These are phyloP conservation scores for Takifugu bimaculatus DNA, from an alignment of 2,113 vertebrate genomes.

Conservation along the genomic window DNA sequence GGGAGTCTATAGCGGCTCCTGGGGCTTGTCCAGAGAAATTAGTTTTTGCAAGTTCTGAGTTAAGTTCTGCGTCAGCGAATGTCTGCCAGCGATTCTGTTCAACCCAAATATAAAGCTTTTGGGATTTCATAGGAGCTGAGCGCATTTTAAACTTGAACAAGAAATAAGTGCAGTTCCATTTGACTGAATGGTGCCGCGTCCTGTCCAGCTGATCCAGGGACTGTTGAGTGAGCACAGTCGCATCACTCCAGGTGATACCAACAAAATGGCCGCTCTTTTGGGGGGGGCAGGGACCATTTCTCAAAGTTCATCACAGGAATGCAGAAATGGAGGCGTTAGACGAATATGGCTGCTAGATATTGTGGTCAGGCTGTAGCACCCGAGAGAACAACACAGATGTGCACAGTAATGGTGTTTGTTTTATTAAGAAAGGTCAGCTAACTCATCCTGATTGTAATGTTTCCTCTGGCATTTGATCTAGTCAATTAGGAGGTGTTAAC, in stretches of 20 bases:
- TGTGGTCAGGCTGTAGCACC: neutral
- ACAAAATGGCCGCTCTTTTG: too few relatives aligned
- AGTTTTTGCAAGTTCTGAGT: conserved; percentile 25
- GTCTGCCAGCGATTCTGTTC: conserved; percentile 14
- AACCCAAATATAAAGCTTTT: conserved; percentile 20
- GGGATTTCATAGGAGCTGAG: conserved; percentile 9
- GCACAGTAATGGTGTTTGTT: conserved; percentile 16
- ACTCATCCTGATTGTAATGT: conserved; percentile 11
- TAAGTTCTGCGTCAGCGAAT: conserved; percentile 16
- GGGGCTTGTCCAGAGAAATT: conserved; percentile 33
- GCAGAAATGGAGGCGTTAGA: neutral
- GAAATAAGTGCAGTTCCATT: too few relatives aligned
- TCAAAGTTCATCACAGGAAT: too few relatives aligned
- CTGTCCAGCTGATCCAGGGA: too few relatives aligned
- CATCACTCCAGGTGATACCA: too few relatives aligned
- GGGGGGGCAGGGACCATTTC: too few relatives aligned
- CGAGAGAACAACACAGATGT: neutral
- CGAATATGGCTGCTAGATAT: neutral
- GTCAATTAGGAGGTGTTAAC: conserved; percentile 15
- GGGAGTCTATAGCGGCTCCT: conserved; percentile 16
- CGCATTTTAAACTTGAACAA: too few relatives aligned
- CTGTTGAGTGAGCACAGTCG: too few relatives aligned
- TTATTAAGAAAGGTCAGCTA: conserved; percentile 14
- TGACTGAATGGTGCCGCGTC: neutral
- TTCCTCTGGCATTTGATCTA: conserved; percentile 18